phyloP scores from a whole-genome alignment of 2,113 vertebrate genomes.

The Podarcis muralis region DNA sequence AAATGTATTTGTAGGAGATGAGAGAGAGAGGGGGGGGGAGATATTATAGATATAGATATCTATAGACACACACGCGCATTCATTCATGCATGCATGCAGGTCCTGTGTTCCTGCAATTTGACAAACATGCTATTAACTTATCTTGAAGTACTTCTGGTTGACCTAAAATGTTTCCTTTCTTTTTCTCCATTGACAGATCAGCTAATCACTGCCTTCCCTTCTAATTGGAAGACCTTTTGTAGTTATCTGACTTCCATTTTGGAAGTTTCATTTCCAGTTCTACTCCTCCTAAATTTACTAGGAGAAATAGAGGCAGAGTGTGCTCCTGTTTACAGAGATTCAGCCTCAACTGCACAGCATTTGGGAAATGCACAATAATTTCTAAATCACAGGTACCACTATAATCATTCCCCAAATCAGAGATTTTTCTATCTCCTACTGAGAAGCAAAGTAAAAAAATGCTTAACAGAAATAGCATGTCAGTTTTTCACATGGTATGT shows the following conservation, averaged over 20 bases:
- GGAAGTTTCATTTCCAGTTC: conserved; percentile 19
- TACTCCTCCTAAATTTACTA: conserved; percentile 19
- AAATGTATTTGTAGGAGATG: neutral
- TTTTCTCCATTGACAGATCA: conserved; percentile 32
- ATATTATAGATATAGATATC: too few species aligned
- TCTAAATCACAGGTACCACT: conserved; percentile 55
- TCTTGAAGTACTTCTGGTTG: conserved; percentile 14
- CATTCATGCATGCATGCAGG: neutral
- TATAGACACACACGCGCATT: too few species aligned
- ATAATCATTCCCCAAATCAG: conserved; percentile 54
- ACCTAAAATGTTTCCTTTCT: conserved; percentile 27
- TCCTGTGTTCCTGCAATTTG: neutral
- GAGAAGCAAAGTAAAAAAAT: conserved; percentile 44
- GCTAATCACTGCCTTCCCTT: conserved; percentile 32
- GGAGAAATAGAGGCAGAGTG: conserved; percentile 24
- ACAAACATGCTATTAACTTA: conserved; percentile 34
- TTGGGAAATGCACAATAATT: conserved; percentile 53
- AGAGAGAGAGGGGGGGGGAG: too few species aligned
- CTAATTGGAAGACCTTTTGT: conserved; percentile 44
- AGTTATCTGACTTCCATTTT: conserved; percentile 44
- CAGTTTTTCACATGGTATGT: neutral
- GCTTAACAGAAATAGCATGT: neutral
- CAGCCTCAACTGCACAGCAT: conserved; percentile 56
- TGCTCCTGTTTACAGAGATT: conserved; percentile 50
- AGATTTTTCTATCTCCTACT: conserved; percentile 44